These are phyloP conservation scores for Drosophila sproati DNA, from an alignment of 1,140 invertebrate genomes.

Conservation along the genomic window DNA sequence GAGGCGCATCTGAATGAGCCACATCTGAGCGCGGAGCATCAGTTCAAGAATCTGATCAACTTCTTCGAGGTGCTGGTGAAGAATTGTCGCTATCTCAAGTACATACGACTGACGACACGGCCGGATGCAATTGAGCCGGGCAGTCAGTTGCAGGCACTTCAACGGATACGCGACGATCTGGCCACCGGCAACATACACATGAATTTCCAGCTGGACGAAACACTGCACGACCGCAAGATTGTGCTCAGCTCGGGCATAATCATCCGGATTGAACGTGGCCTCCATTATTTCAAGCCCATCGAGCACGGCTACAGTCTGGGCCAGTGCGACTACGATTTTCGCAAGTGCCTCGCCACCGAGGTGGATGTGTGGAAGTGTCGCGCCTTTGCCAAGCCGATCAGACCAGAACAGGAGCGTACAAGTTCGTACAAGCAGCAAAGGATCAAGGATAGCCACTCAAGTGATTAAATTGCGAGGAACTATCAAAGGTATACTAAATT, in stretches of 20 bases:
- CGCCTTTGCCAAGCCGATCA: slow-evolving; percentile 58
- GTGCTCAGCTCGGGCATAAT: slow-evolving; percentile 71
- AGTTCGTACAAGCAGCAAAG: not conserved
- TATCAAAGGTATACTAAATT: too few species aligned
- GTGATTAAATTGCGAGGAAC: slow-evolving; percentile 30
- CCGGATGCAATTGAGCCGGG: slow-evolving; percentile 48
- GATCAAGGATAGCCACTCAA: slow-evolving; percentile 18
- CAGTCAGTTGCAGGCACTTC: slow-evolving; percentile 55
- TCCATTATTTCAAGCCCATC: slow-evolving; percentile 65
- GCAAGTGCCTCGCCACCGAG: slow-evolving; percentile 67
- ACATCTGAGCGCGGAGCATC: slow-evolving; percentile 55
- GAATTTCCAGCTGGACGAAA: slow-evolving; percentile 69
- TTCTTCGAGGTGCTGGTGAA: slow-evolving; percentile 73
- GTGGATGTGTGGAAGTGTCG: slow-evolving; percentile 75
- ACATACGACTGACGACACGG: slow-evolving; percentile 64
- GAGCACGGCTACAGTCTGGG: slow-evolving; percentile 50
- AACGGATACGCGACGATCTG: slow-evolving; percentile 62
- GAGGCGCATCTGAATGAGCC: slow-evolving; percentile 75
- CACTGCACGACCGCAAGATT: slow-evolving; percentile 68
- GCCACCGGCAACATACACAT: slow-evolving; percentile 67
- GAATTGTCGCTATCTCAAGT: slow-evolving; percentile 73
- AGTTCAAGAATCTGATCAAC: slow-evolving; percentile 65
- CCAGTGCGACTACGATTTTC: slow-evolving; percentile 70
- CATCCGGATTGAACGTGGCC: slow-evolving; percentile 61
- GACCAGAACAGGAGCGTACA: slow-evolving; percentile 5